A percentile compares a stretch with the other conserved stretches of the same genome.
phyloP scores from a whole-genome alignment of 2,113 vertebrate species.

The Pardalotus punctatus region DNA sequence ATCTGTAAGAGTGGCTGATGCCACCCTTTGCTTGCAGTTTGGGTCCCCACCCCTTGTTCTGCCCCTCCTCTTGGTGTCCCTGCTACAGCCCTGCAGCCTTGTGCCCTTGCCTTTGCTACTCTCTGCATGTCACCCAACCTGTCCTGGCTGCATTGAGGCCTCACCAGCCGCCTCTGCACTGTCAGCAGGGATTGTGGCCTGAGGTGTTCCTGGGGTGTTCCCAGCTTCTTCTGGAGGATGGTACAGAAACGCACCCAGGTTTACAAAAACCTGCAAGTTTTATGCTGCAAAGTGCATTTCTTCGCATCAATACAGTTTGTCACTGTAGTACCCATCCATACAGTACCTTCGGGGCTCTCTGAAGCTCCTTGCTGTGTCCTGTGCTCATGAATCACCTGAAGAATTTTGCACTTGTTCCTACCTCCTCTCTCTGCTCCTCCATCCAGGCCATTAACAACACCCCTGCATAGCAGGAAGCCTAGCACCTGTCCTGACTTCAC shows the following conservation, averaged over 20 bases:
- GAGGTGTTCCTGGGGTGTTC: background rate
- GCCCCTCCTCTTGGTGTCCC: rapidly evolving
- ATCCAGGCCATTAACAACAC: background rate
- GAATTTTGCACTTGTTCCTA: background rate
- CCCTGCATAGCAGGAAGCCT: background rate
- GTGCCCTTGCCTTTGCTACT: rapidly evolving
- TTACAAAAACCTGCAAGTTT: background rate
- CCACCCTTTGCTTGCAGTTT: background rate
- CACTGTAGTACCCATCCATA: background rate
- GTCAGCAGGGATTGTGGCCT: background rate
- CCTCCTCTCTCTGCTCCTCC: background rate
- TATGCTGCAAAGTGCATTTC: background rate
- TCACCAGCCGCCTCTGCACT: rapidly evolving
- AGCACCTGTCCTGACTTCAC: rapidly evolving
- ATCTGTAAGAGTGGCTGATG: background rate
- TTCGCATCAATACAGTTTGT: background rate
- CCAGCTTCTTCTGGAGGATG: background rate
- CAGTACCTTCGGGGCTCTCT: background rate
- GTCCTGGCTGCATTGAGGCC: rapidly evolving
- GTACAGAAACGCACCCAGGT: background rate
- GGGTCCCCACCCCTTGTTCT: rapidly evolving
- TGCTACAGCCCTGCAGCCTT: background rate
- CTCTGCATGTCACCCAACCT: rapidly evolving
- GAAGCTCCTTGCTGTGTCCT: background rate
- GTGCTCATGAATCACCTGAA: background rate